phyloP scores from a whole-genome alignment of 2,113 vertebrate species.

The Aldabrachelys gigantea region DNA sequence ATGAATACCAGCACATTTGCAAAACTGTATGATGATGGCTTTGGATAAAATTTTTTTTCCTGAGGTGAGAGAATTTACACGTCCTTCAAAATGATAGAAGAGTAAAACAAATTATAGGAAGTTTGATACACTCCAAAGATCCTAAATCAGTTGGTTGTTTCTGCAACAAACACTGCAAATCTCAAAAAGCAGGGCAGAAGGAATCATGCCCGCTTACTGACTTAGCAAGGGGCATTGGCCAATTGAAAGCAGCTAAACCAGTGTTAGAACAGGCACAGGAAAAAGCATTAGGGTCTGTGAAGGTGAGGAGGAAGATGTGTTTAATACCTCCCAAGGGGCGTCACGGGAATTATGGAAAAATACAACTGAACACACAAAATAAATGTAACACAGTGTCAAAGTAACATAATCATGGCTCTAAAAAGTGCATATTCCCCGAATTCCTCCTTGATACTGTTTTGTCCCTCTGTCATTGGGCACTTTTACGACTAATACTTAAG shows the following conservation, averaged over 20 bases:
- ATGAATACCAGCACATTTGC: background rate
- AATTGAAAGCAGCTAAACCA: background rate
- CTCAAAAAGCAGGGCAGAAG: background rate
- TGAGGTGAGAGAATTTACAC: slow-evolving; percentile 35
- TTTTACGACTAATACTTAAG: background rate
- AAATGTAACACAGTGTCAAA: background rate
- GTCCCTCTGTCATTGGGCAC: background rate
- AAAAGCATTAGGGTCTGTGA: background rate
- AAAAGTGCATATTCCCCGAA: background rate
- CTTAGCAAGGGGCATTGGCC: background rate
- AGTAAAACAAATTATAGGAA: background rate
- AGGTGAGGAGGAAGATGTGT: background rate
- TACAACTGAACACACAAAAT: background rate
- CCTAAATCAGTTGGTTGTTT: background rate
- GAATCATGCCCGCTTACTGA: background rate
- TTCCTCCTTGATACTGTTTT: background rate
- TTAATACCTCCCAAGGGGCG: background rate
- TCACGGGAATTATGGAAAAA: slow-evolving; percentile 16
- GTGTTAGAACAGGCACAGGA: slow-evolving; percentile 16
- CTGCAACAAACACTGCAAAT: background rate
- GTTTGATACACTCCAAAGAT: background rate
- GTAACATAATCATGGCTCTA: background rate
- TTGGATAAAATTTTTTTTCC: slow-evolving; percentile 1
- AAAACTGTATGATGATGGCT: background rate
- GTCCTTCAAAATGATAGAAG: background rate